Conservation (phyloP, 2,888 invertebrate species). For the Tipula lateralis region DNA sequence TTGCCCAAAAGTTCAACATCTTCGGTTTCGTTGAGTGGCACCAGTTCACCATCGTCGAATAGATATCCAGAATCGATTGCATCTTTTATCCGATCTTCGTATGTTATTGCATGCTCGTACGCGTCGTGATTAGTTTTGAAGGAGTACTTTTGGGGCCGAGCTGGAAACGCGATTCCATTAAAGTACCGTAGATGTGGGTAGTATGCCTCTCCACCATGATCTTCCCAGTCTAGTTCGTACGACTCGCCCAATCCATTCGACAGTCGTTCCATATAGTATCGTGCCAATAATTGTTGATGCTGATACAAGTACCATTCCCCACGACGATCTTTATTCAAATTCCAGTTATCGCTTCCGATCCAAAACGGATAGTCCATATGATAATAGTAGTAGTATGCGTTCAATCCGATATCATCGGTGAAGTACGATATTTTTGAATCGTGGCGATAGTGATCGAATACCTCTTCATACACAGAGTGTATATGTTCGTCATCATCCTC, state of each 20-base stretch:
- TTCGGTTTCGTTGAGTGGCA: conserved; percentile 40
- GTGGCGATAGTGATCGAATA: conserved; percentile 54
- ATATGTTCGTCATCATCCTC: conserved; percentile 56
- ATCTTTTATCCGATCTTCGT: conserved; percentile 51
- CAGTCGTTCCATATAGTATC: conserved; percentile 66
- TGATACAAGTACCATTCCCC: conserved; percentile 62
- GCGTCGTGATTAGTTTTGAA: conserved; percentile 39
- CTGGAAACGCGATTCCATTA: conserved; percentile 58
- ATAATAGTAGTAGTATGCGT: conserved; percentile 64
- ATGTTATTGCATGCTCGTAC: conserved; percentile 39
- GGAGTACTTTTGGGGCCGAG: conserved; percentile 51
- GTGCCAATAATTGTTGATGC: conserved; percentile 63
- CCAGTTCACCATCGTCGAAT: not conserved
- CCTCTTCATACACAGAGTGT: conserved; percentile 63
- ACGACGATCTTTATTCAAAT: conserved; percentile 52
- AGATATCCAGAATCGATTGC: conserved; percentile 52
- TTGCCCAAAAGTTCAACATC: conserved; percentile 60
- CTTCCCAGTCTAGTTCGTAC: conserved; percentile 54
- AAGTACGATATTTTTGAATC: conserved; percentile 65
- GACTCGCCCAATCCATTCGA: conserved; percentile 58
- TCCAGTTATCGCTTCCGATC: conserved; percentile 54
- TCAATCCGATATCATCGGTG: conserved; percentile 71
- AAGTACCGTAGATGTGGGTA: conserved; percentile 58
- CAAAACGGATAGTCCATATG: conserved; percentile 66
- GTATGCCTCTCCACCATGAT: conserved; percentile 52